Evolutionary conservation across 2,888 invertebrate species (phyloP), one percentile per base, ranked within the genome.

Genomic region (Amblyjoppa fuscipennis): DNA sequence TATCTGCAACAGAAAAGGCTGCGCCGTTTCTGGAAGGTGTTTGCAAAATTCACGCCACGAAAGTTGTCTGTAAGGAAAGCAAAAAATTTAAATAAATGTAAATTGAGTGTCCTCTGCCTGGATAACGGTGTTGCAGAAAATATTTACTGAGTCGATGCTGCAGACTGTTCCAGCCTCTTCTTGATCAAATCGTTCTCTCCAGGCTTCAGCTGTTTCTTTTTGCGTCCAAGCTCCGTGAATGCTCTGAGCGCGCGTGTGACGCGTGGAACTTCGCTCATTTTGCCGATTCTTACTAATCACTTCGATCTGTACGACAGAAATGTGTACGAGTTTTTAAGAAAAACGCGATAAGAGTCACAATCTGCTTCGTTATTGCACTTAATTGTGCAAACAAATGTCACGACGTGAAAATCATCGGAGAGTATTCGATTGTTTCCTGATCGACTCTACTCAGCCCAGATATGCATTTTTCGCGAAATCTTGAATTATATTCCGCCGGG

Each of bases 221-320:
- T 92, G 2, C 94, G 94, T 78, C 95, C 95, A 28, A 96, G 92
- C 80, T 95, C 93, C 0, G 96, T 96, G 90, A 96, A 96, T 16
- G 96, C 96, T 84, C 97, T 94, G 1, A 97, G 93, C 25, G 96
- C 96, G 88, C 96, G 95, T 11, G 96, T 96, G 73, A 97, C 95
- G 74, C 96, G 95, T 84, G 97, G 97, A 83, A 95, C 91, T 89
- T 96, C 95, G 85, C 73, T 89, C 93, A 94, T 93, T 78, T 82
- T 89, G 66, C 87, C 80, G n/a, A 64, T 75, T 73, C 20, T 13
- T 31, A 16, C 1, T 11, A 31, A 13, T 5, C 13, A 20, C 59
- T 70, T 38, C 49, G 16, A 70, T 79, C 78, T 79, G 49, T 9
- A 20, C 1, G 28, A 49, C 25, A 34, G 11, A 49, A n/a, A 13